Evolutionary conservation across 1,140 invertebrate genomes (phyloP).

Genomic region (Notospermus geniculatus): DNA sequence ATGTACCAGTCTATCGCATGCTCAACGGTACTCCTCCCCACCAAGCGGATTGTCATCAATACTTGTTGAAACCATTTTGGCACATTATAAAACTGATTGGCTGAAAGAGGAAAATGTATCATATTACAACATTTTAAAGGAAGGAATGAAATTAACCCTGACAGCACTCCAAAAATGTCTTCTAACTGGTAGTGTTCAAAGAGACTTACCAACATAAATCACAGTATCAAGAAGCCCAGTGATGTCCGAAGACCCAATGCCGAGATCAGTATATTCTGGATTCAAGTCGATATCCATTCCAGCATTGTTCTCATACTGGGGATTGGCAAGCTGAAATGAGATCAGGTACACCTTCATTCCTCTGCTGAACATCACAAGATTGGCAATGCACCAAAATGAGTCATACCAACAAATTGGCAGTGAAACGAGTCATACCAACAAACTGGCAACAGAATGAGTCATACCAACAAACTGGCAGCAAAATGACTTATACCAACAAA

Average conservation of each 20-base stretch:
- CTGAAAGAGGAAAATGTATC: conserved; percentile 55
- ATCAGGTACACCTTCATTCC: no score
- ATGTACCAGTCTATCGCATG: conserved; percentile 50
- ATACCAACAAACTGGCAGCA: no score
- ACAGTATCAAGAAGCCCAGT: conserved; percentile 56
- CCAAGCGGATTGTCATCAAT: conserved; percentile 56
- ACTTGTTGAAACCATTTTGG: conserved; percentile 58
- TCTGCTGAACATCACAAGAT: no score
- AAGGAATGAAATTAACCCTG: no score
- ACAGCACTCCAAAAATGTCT: no score
- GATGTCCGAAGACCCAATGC: conserved; percentile 21
- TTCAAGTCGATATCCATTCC: conserved; percentile 19
- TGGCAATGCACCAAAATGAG: no score
- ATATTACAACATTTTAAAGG: no score
- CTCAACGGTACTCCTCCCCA: conserved; percentile 48
- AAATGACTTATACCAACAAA: no score
- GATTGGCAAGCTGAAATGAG: conserved; percentile 33
- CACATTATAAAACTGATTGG: conserved; percentile 59
- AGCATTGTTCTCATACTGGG: conserved; percentile 52
- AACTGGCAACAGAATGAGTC: no score
- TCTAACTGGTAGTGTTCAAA: no score
- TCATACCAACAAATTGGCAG: no score
- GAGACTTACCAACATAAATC: conserved; percentile 47
- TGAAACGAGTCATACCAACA: no score
- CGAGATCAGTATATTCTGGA: background rate